Evolutionary conservation across 1,140 invertebrate species (phyloP), one percentile per base, ranked within the genome.

Genomic region (Leptinotarsa defecta): DNA sequence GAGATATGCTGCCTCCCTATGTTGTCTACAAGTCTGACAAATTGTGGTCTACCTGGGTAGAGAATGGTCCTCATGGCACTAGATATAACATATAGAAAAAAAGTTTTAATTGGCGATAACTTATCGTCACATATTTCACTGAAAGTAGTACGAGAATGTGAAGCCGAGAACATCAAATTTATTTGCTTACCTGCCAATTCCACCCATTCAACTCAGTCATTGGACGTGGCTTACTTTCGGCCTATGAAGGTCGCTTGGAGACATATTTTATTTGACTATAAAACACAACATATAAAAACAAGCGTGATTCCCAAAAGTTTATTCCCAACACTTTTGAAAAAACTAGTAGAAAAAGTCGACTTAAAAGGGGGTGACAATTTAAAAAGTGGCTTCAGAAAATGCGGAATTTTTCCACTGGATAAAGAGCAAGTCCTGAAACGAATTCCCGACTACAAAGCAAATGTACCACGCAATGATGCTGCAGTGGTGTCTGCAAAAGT

Each of bases 181-280:
- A 73, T 86, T n/a, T 85, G 78, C 71, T 74, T 87, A 13, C 85
- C 86, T 27, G 64, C 83, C 43, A 86, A 87, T 75, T 77, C 82
- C 8, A 86, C 85, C 8, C 84, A 85, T 75, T 64, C 81, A 3
- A 74, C 75, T 17, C 85, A 86, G 68, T 85, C 86, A 22, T 75
- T 87, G 34, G 86, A 87, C 78, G 81, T 86, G 15, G 75, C 76
- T 61, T 83, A 85, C 74, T 86, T 87, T 79, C 68, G 79, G 13
- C 83, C 84, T 62, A 48, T 87, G 64, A 86, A 86, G 73, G 81
- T 68, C 34, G 48, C 62, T 13, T 87, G 85, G 85, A 78, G 81
- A 43, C 65, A 83, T 72, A 80, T 85, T 63, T 76, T 86, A 24
- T 27, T 68, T 13, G 76, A 82, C 24, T 65, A 65, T 65, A 24